Conservation (phyloP, 2,113 vertebrate species). For the Gasterosteus aculeatus region DNA sequence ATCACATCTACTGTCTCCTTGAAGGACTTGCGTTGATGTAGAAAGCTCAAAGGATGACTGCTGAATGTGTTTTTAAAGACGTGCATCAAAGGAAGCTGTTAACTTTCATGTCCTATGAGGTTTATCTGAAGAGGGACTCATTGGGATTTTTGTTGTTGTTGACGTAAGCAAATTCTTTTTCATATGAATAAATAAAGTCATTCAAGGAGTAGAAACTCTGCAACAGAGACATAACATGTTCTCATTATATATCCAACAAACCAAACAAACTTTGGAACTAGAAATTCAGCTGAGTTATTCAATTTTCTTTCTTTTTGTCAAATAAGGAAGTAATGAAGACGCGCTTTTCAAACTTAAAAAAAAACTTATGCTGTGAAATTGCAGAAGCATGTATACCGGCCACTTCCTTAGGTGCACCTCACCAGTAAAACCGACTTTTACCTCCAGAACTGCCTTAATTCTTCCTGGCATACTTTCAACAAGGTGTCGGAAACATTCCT, state of each 20-base stretch:
- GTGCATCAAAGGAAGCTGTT: conserved; percentile 50
- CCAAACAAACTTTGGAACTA: neutral
- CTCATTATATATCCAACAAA: neutral
- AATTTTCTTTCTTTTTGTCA: neutral
- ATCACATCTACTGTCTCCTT: conserved; percentile 28
- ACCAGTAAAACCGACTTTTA: too few species aligned
- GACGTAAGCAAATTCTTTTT: conserved; percentile 25
- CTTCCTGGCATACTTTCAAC: too few species aligned
- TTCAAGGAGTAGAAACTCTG: conserved; percentile 20
- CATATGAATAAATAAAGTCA: conserved; percentile 33
- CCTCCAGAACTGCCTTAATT: too few species aligned
- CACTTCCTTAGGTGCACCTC: too few species aligned
- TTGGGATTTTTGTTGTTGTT: conserved; percentile 15
- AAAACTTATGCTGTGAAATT: neutral
- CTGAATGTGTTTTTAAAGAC: conserved; percentile 84
- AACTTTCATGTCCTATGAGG: conserved; percentile 49
- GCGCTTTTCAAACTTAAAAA: neutral
- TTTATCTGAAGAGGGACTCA: conserved; percentile 10
- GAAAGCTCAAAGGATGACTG: conserved; percentile 87
- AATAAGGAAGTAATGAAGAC: conserved; percentile 10
- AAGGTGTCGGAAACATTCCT: too few species aligned
- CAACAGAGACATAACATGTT: conserved; percentile 9
- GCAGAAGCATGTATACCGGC: neutral
- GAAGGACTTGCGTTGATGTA: conserved; percentile 32
- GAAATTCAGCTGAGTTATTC: neutral